Conservation (phyloP, 2,888 invertebrate species). For the Blera fallax region DNA sequence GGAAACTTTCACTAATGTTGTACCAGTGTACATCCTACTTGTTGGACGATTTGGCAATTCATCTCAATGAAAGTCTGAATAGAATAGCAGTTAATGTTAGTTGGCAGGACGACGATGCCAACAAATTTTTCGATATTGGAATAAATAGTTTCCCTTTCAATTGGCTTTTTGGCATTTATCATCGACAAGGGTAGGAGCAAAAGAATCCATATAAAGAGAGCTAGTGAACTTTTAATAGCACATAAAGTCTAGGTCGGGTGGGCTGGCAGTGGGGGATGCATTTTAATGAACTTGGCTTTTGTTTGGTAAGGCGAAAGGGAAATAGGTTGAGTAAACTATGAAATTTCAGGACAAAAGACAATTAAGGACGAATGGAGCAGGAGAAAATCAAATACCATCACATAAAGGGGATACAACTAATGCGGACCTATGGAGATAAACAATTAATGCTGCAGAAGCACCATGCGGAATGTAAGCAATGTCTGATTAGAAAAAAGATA, state of each 20-base stretch:
- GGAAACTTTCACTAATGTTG: conserved; percentile 61
- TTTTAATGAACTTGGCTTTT: conserved; percentile 56
- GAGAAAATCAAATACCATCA: background rate
- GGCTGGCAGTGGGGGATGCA: conserved; percentile 4
- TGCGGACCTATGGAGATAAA: conserved; percentile 21
- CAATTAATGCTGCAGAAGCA: conserved; percentile 32
- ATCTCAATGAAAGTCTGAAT: conserved; percentile 70
- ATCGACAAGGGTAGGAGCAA: background rate
- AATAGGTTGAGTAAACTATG: conserved; percentile 16
- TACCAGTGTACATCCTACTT: conserved; percentile 30
- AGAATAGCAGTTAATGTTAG: conserved; percentile 46
- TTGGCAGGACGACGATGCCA: conserved; percentile 29
- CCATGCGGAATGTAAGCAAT: conserved; percentile 14
- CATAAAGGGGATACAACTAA: background rate
- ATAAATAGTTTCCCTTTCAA: conserved; percentile 70
- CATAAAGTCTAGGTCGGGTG: conserved; percentile 17
- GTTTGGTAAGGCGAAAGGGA: conserved; percentile 2
- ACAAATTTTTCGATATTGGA: conserved; percentile 36
- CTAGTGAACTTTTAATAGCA: conserved; percentile 64
- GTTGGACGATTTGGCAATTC: conserved; percentile 66
- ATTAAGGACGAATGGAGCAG: conserved; percentile 15
- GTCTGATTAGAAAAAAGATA: conserved; percentile 14
- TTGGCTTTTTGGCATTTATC: conserved; percentile 48
- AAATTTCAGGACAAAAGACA: conserved; percentile 52
- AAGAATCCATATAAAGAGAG: conserved; percentile 26